Base-by-base conservation (phyloP, 2,797 vertebrate genomes). In the Danio albolineatus region DNA sequence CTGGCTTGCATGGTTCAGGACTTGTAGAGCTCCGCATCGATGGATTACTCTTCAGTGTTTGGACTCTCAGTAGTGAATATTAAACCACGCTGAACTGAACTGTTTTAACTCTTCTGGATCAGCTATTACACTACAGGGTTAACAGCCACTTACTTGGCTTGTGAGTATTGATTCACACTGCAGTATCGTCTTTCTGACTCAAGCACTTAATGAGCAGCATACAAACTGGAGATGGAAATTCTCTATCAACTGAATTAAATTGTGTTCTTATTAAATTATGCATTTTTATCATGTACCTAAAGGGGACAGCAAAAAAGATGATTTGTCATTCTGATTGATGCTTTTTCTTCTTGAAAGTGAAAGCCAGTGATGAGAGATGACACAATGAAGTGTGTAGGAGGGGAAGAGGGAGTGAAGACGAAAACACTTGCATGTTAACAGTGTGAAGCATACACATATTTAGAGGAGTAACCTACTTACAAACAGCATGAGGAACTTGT, bases 301-400 rank as follows among this genome's bases (percentile, higher is more conserved):
- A 21, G 61, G 16, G 54, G 17, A 59, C 16, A 48, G 36, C 46
- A 51, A 59, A 19, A 8, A 0, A 28, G 9, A 19, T 48, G 10
- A 48, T 28, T 67, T 67, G 7, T 36, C 41, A 59, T 17, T 59
- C 21, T 16, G 36, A 64, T 21, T 10, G 6, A 76, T 65, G 46
- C 60, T 64, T 44, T 43, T 76, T 10, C 39, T 9, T 39, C 74
- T 76, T 66, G 36, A 84, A 76, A n/a, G 76, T 56, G 56, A 80
- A 65, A 78, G 67, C 73, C 19, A 48, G 17, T 56, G 56, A 70
- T 43, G 17, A 9, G 70, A 69, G 73, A 59, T 17, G n/a, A 16
- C 49, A 61, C 5, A 48, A 69, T 21, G 41, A 64, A 66, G 67
- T 7, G 28, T 67, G 64, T 62, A 79, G 74, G 84, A 80, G 73